Conservation (phyloP, 2,113 vertebrate genomes). For the Coptodon rendalli region DNA sequence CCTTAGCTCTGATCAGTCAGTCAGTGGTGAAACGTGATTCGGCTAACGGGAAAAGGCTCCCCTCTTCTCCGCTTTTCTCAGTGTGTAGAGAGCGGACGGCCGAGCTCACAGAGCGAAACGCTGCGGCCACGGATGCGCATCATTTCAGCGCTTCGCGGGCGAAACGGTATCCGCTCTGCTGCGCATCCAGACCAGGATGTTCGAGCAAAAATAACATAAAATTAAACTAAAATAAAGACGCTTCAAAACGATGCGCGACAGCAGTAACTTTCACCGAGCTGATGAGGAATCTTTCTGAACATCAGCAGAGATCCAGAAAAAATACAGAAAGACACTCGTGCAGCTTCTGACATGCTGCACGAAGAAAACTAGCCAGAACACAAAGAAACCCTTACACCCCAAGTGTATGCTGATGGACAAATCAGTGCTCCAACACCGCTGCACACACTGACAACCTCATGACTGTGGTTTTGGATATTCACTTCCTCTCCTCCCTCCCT, state of each 20-base stretch:
- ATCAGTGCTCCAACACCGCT: background rate
- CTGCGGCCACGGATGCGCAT: background rate
- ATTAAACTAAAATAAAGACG: background rate
- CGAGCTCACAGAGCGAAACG: constrained; percentile 1
- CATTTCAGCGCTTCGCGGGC: background rate
- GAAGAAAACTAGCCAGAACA: background rate
- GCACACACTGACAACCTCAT: background rate
- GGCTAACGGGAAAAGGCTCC: background rate
- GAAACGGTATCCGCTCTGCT: background rate
- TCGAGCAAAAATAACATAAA: background rate
- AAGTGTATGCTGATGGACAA: background rate
- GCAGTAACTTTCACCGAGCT: background rate
- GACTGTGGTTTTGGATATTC: background rate
- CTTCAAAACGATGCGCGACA: background rate
- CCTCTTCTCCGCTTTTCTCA: background rate
- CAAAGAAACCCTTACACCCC: background rate
- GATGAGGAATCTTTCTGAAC: background rate
- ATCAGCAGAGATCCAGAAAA: background rate
- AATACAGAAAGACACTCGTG: background rate
- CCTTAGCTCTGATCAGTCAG: background rate
- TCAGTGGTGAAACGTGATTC: background rate
- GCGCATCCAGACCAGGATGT: background rate
- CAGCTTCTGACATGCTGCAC: background rate
- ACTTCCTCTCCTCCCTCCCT: background rate
- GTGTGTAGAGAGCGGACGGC: background rate